A percentile compares a stretch with the other conserved stretches of the same genome.
Conservation (phyloP, 2,888 invertebrate species). For the Zootermopsis nevadensis region DNA sequence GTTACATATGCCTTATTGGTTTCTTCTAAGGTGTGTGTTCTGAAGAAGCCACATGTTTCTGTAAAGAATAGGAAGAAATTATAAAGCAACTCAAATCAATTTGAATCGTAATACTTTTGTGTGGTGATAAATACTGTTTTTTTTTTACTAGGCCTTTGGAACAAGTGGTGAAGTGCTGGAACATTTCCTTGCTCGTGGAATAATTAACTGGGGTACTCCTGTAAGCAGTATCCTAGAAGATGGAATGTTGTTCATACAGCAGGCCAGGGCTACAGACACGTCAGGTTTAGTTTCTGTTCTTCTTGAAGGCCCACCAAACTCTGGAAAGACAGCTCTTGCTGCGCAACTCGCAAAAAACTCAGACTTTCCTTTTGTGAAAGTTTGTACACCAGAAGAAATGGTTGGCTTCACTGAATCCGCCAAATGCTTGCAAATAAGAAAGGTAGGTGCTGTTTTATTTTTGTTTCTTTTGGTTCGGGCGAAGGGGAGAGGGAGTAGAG, state of each 20-base stretch:
- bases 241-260: conserved; percentile 90
- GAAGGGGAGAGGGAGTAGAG: too few species aligned
- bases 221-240: conserved; percentile 91
- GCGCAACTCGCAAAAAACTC: conserved; percentile 96
- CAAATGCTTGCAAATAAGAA: conserved; percentile 93
- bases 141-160: conserved; percentile 86
- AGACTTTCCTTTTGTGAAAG: conserved; percentile 98
- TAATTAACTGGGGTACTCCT: conserved; percentile 93
- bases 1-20: too few species aligned
- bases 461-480: background rate
- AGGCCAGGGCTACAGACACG: conserved; percentile 81
- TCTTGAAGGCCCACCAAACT: conserved; percentile 88
- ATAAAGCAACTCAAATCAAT: background rate
- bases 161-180: conserved; percentile 91
- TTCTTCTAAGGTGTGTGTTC: too few species aligned
- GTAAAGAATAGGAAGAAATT: background rate
- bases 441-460: conserved; percentile 68
- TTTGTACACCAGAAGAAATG: conserved; percentile 96
- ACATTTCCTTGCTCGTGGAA: conserved; percentile 86
- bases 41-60: too few species aligned
- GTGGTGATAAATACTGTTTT: conserved; percentile 5
- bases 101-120: background rate
- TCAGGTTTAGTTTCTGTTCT: conserved; percentile 89
- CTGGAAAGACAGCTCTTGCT: conserved; percentile 97
- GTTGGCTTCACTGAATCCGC: conserved; percentile 96